Conservation (phyloP, 2,797 vertebrate species). For the Taenioides sp. region DNA sequence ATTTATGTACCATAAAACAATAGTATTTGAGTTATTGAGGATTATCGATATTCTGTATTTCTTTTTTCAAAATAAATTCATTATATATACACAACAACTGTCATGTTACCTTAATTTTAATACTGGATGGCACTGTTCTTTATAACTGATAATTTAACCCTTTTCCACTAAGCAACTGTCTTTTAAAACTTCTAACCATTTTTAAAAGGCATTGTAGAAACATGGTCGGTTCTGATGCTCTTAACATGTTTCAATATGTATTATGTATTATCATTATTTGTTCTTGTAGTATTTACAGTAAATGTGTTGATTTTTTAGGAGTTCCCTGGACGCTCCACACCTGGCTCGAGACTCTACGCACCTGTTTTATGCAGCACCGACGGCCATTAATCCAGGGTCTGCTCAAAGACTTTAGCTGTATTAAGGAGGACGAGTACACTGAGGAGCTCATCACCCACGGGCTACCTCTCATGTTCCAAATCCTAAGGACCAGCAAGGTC, state of each 20-base stretch:
- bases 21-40: neutral
- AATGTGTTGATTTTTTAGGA: slow-evolving; percentile 61
- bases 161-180: slow-evolving; percentile 11
- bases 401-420: slow-evolving; percentile 83
- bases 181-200: slow-evolving; percentile 30
- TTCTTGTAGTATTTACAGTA: slow-evolving; percentile 39
- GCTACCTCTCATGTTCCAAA: slow-evolving; percentile 85
- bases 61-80: neutral
- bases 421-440: slow-evolving; percentile 82
- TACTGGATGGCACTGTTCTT: neutral
- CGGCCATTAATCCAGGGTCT: slow-evolving; percentile 81
- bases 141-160: neutral
- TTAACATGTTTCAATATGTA: neutral
- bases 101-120: neutral
- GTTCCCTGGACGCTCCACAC: slow-evolving; percentile 85
- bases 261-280: neutral
- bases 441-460: slow-evolving; percentile 83
- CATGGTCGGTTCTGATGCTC: slow-evolving; percentile 63
- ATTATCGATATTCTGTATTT: neutral
- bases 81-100: neutral
- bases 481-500: slow-evolving; percentile 83
- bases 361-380: slow-evolving; percentile 78
- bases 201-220: slow-evolving; percentile 51
- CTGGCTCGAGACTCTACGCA: slow-evolving; percentile 82
- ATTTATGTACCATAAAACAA: neutral